Evolutionary conservation across 35 echinoderm and acorn worm genomes (phyloP).

Genomic region (Lytechinus variegatus): DNA sequence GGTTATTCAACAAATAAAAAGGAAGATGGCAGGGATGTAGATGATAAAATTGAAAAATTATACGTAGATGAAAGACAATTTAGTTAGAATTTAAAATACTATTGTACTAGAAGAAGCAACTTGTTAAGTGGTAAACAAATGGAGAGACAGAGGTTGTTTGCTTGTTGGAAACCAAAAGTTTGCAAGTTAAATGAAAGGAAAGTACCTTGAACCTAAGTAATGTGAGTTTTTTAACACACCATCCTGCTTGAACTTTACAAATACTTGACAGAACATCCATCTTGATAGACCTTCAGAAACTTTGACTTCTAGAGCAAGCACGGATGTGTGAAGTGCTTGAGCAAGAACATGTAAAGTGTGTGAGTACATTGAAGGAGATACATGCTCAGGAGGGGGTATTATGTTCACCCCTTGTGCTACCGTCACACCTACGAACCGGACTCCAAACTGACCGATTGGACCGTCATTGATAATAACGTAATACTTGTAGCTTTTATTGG

Average conservation of each 20-base stretch:
- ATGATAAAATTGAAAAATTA: background rate
- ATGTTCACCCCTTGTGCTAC: no score
- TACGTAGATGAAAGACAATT: background rate
- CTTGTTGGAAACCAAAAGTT: background rate
- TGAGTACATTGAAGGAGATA: background rate
- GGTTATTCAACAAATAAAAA: background rate
- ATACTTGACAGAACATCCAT: background rate
- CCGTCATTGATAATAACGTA: background rate
- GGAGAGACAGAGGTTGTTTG: background rate
- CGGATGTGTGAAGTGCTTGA: background rate
- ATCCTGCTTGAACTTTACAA: background rate
- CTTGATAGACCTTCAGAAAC: background rate
- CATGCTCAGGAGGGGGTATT: background rate
- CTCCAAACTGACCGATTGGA: background rate
- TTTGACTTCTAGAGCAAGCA: background rate
- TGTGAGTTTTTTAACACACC: no score
- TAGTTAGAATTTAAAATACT: background rate
- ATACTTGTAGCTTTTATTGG: no score
- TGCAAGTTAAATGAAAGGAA: background rate
- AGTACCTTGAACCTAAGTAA: background rate
- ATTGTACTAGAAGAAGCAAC: background rate
- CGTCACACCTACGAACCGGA: no score
- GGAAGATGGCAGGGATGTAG: background rate
- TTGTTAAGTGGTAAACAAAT: background rate
- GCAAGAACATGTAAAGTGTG: background rate